Conservation (phyloP, 1,140 invertebrate species). For the Coptotermes formosanus region DNA sequence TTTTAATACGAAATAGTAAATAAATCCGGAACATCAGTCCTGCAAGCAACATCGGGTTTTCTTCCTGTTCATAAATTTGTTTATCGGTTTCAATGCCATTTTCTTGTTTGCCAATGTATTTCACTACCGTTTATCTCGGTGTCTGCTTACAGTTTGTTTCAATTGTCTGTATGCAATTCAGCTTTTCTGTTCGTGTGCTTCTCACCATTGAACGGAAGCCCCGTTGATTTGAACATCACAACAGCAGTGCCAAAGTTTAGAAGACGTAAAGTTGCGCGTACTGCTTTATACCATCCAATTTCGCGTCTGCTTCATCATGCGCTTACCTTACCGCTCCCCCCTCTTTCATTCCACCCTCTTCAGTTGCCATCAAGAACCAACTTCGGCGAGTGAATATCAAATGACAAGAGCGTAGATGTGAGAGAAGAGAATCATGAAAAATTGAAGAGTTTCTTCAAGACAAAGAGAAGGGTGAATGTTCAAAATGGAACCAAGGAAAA, state of each 20-base stretch:
- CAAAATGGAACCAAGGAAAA: slow-evolving; percentile 1
- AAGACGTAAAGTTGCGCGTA: background rate
- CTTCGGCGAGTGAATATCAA: slow-evolving; percentile 18
- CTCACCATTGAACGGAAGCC: slow-evolving; percentile 4
- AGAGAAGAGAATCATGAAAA: slow-evolving; percentile 12
- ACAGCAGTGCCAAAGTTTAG: background rate
- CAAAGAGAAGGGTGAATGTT: slow-evolving; percentile 4
- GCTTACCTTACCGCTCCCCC: background rate
- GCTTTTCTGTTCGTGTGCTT: background rate
- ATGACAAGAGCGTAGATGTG: background rate
- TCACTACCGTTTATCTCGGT: background rate
- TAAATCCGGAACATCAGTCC: too few species aligned
- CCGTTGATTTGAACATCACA: background rate
- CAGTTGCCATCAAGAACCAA: slow-evolving; percentile 4
- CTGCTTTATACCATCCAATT: background rate
- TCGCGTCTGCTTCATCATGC: background rate
- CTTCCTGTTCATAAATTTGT: background rate
- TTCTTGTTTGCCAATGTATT: background rate
- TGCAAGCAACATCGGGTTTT: background rate
- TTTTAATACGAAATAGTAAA: too few species aligned
- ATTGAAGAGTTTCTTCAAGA: slow-evolving; percentile 2
- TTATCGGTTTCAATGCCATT: background rate
- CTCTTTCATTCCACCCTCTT: background rate
- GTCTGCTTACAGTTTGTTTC: background rate
- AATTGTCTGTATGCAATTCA: background rate